Base-by-base conservation (phyloP, 64 coral and sea anemone species). In the Montipora foliosa region DNA sequence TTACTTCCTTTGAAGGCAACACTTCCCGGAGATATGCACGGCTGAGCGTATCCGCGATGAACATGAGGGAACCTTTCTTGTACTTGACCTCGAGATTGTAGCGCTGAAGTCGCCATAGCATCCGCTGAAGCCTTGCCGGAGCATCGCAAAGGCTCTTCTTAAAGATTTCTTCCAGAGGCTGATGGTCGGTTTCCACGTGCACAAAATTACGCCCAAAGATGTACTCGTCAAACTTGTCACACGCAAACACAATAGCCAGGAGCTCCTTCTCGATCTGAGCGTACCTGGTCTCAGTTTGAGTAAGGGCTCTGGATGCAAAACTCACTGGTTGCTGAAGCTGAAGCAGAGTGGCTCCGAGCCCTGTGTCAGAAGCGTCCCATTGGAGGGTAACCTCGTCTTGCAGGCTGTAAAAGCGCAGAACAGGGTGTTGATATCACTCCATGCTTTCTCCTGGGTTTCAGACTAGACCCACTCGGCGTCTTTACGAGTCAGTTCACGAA, bases 321-420 rank as follows among this genome's bases (percentile, higher is more conserved):
- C 48, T 60, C 48, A 81, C 79, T 60, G 46, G 79, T 45, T 81
- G 79, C 48, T 60, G 37, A 60, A 20, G 47, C 20, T 81, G 79
- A 17, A 81, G 47, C 47, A 81, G 21, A 50, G 47, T 0, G 47
- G 46, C 79, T 22, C 12, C 79, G 14, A 81, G 9, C 47, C 47
- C 79, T 81, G 79, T 81, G 37, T 81, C 48, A 81, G 79, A 81
- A 53, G 79, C 45, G 20, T 55, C 79, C 44, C 79, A 49, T 48
- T 81, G 79, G 47, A 81, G 44, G n/a, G 79, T 81, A 81, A 52
- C 79, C 79, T 81, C 79, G 21, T 81, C 79, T 60, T 81, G 59
- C 29, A 85, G 16, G 55, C 55, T 60, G 53, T 86, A 68, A 51
- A 16, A 86, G 13, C 47, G 82, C 17, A 86, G 67, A 13, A 86